These are phyloP conservation scores for Hirundo rustica DNA, from an alignment of 2,797 vertebrate species.

Conservation along the genomic window DNA sequence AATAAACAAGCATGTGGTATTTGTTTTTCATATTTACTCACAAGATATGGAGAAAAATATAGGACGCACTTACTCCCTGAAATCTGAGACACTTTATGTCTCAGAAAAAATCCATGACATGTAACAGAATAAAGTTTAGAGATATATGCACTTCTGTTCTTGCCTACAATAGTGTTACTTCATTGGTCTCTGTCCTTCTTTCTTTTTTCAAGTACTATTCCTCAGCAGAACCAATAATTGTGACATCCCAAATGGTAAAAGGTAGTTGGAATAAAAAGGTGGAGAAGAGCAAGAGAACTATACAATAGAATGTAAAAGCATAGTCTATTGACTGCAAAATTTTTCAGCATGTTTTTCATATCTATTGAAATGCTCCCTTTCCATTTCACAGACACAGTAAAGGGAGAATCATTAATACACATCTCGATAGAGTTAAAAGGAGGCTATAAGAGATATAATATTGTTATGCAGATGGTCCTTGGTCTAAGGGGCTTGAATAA, in stretches of 20 bases:
- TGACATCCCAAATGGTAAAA: not conserved
- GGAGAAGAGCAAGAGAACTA: not conserved
- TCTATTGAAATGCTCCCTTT: not conserved
- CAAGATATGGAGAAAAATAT: not conserved
- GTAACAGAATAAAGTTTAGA: not conserved
- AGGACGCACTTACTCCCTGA: not conserved
- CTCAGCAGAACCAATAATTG: not conserved
- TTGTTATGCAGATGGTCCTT: conserved; percentile 65
- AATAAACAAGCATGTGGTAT: not conserved
- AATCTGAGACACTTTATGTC: not conserved
- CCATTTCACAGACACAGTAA: not conserved
- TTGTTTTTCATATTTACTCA: not conserved
- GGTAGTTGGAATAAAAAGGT: not conserved
- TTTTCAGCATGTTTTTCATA: not conserved
- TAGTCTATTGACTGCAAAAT: not conserved
- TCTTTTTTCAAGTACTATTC: not conserved
- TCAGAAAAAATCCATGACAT: not conserved
- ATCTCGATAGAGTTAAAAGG: conserved; percentile 11
- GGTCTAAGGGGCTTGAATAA: conserved; percentile 62
- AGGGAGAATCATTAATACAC: conserved; percentile 14
- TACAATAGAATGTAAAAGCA: not conserved
- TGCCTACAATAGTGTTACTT: not conserved
- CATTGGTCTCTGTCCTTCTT: not conserved
- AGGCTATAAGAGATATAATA: conserved; percentile 24
- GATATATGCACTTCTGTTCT: not conserved